A percentile compares a stretch with the other conserved stretches of the same genome.
Evolutionary conservation across 2,113 vertebrate species (phyloP).

Genomic region (Cricetomys ansorgei): DNA sequence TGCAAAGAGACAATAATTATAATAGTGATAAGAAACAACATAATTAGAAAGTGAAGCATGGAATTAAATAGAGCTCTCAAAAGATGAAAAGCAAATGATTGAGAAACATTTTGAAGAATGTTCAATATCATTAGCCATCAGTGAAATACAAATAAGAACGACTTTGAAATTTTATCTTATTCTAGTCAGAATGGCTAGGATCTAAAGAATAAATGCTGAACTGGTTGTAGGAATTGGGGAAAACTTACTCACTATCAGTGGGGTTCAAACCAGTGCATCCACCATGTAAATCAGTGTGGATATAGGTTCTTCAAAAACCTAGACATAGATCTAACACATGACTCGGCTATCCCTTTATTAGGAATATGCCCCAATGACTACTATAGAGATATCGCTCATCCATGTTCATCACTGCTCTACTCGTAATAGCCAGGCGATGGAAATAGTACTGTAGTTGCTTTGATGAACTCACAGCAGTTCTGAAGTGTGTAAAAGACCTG

Average conservation of each 20-base stretch:
- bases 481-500: not conserved
- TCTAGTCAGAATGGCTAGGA: not conserved
- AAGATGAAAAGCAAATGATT: not conserved
- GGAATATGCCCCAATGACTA: not conserved
- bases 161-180: not conserved
- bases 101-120: not conserved
- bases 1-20: not conserved
- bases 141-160: not conserved
- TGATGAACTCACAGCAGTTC: not conserved
- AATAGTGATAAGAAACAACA: not conserved
- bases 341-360: not conserved
- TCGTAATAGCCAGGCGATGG: not conserved
- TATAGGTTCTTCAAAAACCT: no score
- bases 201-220: not conserved
- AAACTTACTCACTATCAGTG: not conserved
- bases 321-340: not conserved
- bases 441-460: not conserved
- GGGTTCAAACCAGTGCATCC: not conserved
- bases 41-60: not conserved
- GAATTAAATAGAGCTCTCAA: not conserved
- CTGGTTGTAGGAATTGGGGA: not conserved
- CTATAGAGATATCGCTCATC: not conserved
- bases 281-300: not conserved
- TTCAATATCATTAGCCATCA: no score
- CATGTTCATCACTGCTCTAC: not conserved